Evolutionary conservation across 2,797 vertebrate genomes (phyloP), one percentile per base, ranked within the genome.

Genomic region (Sciaenops ocellatus): DNA sequence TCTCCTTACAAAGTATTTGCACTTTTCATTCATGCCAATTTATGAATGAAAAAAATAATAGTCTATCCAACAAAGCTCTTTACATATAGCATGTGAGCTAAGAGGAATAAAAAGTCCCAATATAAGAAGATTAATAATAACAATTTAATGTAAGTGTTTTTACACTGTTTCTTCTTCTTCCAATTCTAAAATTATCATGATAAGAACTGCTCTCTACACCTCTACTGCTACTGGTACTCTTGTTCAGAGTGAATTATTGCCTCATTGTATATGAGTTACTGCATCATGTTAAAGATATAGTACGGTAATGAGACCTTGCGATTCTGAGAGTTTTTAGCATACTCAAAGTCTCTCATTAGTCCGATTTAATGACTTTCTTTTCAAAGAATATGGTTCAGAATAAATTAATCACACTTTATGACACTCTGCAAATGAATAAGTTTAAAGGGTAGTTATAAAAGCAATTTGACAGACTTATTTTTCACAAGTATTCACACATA

Each of bases 401-500:
- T 60, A 56, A 48, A 76, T 61, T 22, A 8, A 47, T 62, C 48
- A 48, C 20, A 62, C 8, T n/a, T 28, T 52, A 18, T 47, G 57
- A 55, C 38, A 73, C 18, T 66, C 65, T 69, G 22, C 34, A 61
- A 74, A 84, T 78, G 1, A 63, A 67, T 44, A 56, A 66, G 76
- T 78, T 76, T 64, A 73, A 81, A 73, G 44, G 38, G 15, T 67
- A 18, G 63, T 78, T 63, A 28, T 66, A 10, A 66, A 77, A 69
- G 66, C 52, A 52, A 71, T 79, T 65, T 74, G 15, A 72, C 22
- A 22, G 51, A 41, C 28, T 69, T 62, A 41, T 79, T 83, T 65
- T 24, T 73, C 44, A 13, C 6, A 68, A 7, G 26, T 18, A 10
- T 56, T 59, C 28, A 26, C n/a, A 51, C 42, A 57, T 59, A 79